Percentiles rank a stretch among this genome's conserved stretches.
Evolutionary conservation across 2,888 invertebrate species (phyloP).

Genomic region (Mystacides longicornis): DNA sequence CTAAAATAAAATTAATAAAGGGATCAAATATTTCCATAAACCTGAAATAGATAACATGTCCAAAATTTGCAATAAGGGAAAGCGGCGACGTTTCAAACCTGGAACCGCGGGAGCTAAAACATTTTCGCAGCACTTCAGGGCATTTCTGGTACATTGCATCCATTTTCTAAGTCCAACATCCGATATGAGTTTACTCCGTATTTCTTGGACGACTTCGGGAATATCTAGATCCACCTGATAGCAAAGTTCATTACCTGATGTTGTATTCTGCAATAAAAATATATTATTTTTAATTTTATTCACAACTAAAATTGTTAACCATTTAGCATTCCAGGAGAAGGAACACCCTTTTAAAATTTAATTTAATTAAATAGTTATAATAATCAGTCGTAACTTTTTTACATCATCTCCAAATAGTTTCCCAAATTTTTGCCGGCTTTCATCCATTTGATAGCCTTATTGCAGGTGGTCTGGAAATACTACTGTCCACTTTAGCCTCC

Average conservation of each 20-base stretch:
- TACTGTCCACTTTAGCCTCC: no score
- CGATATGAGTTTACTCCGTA: conserved; percentile 35
- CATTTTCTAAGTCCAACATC: conserved; percentile 37
- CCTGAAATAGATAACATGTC: background rate
- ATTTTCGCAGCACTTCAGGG: conserved; percentile 36
- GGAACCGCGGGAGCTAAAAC: background rate
- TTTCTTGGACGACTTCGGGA: conserved; percentile 37
- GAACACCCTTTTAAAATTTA: no score
- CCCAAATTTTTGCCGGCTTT: no score
- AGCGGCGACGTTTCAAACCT: background rate
- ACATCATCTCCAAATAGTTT: no score
- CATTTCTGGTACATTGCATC: conserved; percentile 41
- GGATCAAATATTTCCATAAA: background rate
- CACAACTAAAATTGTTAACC: no score
- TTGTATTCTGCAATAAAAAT: conserved; percentile 1
- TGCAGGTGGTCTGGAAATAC: no score
- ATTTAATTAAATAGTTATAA: no score
- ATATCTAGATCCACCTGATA: conserved; percentile 43
- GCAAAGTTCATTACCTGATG: conserved; percentile 32
- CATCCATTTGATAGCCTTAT: no score
- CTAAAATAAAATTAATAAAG: background rate
- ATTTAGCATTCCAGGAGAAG: no score
- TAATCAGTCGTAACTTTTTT: no score
- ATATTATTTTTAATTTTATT: no score
- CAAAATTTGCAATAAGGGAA: background rate